These are phyloP conservation scores for Lasioglossum morio DNA, from an alignment of 2,888 invertebrate genomes.

Conservation along the genomic window DNA sequence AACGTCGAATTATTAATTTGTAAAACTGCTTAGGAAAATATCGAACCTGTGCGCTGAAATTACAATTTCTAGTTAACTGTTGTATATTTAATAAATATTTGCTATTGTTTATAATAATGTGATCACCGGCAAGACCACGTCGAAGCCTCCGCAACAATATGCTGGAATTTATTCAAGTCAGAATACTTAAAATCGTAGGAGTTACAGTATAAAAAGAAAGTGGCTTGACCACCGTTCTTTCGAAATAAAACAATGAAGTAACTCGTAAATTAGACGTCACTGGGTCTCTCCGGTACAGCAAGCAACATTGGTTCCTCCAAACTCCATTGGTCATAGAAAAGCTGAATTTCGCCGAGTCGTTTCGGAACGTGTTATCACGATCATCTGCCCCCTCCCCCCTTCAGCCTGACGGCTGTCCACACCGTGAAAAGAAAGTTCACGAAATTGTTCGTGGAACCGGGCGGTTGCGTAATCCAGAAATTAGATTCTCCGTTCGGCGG, in stretches of 20 bases:
- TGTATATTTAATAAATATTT: no score
- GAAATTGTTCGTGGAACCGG: slow-evolving; percentile 48
- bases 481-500: slow-evolving; percentile 64
- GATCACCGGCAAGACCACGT: no score
- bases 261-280: no score
- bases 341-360: neutral
- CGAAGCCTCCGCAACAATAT: no score
- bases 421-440: slow-evolving; percentile 58
- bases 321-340: neutral
- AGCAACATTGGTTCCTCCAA: neutral
- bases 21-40: no score
- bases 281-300: no score
- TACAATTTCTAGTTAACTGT: no score
- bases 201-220: neutral
- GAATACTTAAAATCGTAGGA: neutral
- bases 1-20: no score
- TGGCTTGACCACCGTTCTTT: neutral
- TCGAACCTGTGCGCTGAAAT: no score
- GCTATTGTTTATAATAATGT: no score
- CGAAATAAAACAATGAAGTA: neutral
- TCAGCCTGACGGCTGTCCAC: no score
- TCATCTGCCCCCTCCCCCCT: neutral
- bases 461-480: slow-evolving; percentile 66
- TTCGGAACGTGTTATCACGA: neutral
- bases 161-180: neutral